Base-by-base conservation (phyloP, 2,888 invertebrate genomes). In the Meiosimyza platycephala region DNA sequence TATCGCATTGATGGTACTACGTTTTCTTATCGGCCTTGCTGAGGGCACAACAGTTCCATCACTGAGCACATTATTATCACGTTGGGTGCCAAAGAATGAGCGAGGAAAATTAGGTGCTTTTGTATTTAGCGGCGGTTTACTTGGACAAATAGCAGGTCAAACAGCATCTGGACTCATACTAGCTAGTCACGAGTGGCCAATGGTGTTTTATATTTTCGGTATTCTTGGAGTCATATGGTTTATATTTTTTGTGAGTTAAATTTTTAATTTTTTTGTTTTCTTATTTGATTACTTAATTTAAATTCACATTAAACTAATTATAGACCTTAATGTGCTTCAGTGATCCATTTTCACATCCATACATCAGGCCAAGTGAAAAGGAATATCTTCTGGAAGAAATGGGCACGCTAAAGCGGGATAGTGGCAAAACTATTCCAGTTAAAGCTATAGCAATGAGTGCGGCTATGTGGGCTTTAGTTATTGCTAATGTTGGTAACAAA, bases 31-130 rank as follows among this genome's bases (percentile, higher is more conserved):
- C 88, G 95, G 95, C 33, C 87, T 94, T 1, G 94, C 93, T 68
- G 94, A 95, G 89, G 94, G 94, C 33, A 92, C 93, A 9, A 93
- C 93, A 0, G 94, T 92, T 84, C 95, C 94, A 13, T 95, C 96
- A 0, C 88, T 97, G 78, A 94, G 93, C 80, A 92, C 92, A 0
- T 88, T 95, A 87, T 83, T 95, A 47, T 92, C 94, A 0, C 90
- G 93, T 78, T 95, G 95, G 95, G 92, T 93, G 0, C 94, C 94
- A 0, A 87, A 92, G 3, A 89, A 90, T 1, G 94, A 95, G 81
- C 88, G 95, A 72, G 92, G 93, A 1, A 89, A 91, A 72, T 90
- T 95, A 83, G 93, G 94, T 2, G 91, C 94, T 0, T 84, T 94
- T 47, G 93, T 94, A 1, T 93, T 94, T 78, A 93, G 94, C 7